These are phyloP conservation scores for Colossoma macropomum DNA, from an alignment of 2,113 vertebrate genomes.

Conservation along the genomic window DNA sequence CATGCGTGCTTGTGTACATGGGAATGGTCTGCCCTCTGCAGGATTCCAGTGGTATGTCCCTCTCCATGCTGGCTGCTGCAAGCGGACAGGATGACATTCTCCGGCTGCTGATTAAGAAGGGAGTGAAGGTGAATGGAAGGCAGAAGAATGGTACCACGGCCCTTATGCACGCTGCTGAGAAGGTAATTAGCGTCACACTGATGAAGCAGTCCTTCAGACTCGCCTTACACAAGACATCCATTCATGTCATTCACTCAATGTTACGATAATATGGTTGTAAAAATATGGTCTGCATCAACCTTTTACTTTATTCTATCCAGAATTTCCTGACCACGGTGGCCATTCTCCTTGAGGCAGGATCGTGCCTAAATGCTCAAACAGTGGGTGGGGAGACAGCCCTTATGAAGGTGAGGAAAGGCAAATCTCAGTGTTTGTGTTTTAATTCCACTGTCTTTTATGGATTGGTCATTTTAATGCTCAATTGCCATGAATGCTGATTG, in stretches of 20 bases:
- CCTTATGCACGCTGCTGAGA: conserved; percentile 94
- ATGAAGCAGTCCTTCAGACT: background rate
- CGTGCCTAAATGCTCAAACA: conserved; percentile 90
- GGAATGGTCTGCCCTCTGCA: conserved; percentile 60
- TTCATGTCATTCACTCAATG: background rate
- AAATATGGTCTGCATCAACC: background rate
- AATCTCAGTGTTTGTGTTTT: background rate
- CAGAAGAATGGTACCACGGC: conserved; percentile 96
- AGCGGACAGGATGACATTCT: conserved; percentile 95
- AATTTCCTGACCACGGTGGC: conserved; percentile 94
- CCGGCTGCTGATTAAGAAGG: conserved; percentile 89
- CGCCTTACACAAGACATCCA: background rate
- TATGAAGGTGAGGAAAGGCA: conserved; percentile 86
- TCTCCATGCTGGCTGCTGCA: conserved; percentile 93
- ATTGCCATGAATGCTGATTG: background rate
- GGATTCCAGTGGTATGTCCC: conserved; percentile 95
- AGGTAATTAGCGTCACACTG: conserved; percentile 75
- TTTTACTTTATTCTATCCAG: conserved; percentile 65
- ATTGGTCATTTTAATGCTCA: too few species aligned
- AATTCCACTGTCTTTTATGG: background rate
- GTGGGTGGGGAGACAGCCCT: conserved; percentile 90
- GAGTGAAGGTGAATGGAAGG: conserved; percentile 88
- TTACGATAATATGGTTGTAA: background rate
- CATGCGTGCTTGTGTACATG: background rate
- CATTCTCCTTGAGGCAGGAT: conserved; percentile 93